Evolutionary conservation across 1,140 invertebrate genomes (phyloP).

Genomic region (Phortica variegata): DNA sequence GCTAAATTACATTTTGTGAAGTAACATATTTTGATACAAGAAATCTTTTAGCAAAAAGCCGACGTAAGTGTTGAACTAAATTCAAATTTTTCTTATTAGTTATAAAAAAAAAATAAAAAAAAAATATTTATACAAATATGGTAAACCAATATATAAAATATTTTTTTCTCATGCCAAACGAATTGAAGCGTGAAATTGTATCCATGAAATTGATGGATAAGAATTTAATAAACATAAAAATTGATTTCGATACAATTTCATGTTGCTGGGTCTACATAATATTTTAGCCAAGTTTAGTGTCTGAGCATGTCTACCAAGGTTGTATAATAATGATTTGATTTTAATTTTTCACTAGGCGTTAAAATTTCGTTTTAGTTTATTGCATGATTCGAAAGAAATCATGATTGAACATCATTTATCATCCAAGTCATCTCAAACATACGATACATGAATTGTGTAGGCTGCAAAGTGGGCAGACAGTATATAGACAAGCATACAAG

Average conservation of each 20-base stretch:
- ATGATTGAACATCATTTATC: too few relatives aligned
- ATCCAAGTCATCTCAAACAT: too few relatives aligned
- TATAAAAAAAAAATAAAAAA: constrained; percentile 25
- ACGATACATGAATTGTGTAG: too few relatives aligned
- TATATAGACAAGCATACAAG: too few relatives aligned
- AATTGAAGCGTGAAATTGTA: constrained; percentile 34
- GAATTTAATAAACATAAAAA: constrained; percentile 1
- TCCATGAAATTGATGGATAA: constrained; percentile 35
- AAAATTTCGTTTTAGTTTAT: too few relatives aligned
- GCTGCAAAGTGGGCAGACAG: too few relatives aligned
- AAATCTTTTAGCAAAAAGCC: constrained; percentile 36
- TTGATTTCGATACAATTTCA: constrained; percentile 2
- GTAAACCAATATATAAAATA: constrained; percentile 22
- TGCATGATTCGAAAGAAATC: too few relatives aligned
- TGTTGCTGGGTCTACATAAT: constrained; percentile 3
- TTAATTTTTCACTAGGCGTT: too few relatives aligned
- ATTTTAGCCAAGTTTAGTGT: constrained; percentile 38
- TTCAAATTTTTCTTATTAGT: constrained; percentile 39
- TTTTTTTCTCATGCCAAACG: constrained; percentile 21
- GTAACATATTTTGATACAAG: constrained; percentile 12
- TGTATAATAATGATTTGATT: constrained; percentile 24
- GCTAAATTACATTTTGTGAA: constrained; percentile 40
- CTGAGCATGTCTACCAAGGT: constrained; percentile 45
- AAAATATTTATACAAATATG: constrained; percentile 14
- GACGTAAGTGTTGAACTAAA: constrained; percentile 55